Evolutionary conservation across 2,888 invertebrate genomes (phyloP).

Genomic region (Acrocera orbiculus): DNA sequence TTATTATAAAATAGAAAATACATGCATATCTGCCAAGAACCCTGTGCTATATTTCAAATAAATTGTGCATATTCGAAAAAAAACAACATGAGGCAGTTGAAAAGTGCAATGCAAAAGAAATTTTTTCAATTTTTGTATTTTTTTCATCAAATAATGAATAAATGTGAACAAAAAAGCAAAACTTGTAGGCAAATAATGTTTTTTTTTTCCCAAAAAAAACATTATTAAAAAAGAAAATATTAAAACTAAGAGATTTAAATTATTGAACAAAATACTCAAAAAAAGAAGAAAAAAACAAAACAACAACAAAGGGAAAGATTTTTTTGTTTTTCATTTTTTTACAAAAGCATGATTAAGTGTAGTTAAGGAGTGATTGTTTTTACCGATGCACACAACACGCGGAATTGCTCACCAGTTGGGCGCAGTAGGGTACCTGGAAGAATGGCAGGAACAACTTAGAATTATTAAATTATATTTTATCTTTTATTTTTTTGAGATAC

Average conservation of each 20-base stretch:
- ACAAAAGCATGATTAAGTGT: too few species aligned
- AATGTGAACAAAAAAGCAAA: neutral
- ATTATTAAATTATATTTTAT: conserved; percentile 8
- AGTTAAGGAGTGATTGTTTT: conserved; percentile 54
- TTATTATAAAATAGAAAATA: too few species aligned
- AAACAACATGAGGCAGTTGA: too few species aligned
- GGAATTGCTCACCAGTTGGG: conserved; percentile 88
- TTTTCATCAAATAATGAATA: too few species aligned
- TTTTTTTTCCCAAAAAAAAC: neutral
- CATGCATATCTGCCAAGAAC: too few species aligned
- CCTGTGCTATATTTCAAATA: too few species aligned
- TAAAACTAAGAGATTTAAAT: neutral
- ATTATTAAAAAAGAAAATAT: neutral
- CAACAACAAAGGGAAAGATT: too few species aligned
- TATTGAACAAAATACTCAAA: neutral
- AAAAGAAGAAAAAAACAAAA: too few species aligned
- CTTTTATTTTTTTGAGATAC: conserved; percentile 9
- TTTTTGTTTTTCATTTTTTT: too few species aligned
- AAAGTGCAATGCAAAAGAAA: too few species aligned
- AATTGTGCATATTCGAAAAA: too few species aligned
- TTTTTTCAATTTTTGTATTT: too few species aligned
- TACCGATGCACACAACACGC: conserved; percentile 92
- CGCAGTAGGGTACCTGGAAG: conserved; percentile 75
- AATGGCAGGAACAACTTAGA: conserved; percentile 14
- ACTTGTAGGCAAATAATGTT: neutral